Evolutionary conservation across 1,140 invertebrate species (phyloP).

Genomic region (Drosophila murphyi): DNA sequence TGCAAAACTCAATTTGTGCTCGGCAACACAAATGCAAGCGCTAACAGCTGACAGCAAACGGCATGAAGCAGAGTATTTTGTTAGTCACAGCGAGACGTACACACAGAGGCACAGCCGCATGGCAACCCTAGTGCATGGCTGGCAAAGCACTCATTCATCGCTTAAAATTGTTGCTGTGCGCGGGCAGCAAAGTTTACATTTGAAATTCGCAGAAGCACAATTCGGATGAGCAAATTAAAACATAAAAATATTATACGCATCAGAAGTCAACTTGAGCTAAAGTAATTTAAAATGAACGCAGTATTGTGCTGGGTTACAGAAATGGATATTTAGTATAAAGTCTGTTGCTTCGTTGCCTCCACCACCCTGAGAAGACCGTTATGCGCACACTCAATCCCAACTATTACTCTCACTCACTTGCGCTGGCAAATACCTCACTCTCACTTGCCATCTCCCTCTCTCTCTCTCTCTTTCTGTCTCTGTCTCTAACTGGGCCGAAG

Average conservation of each 20-base stretch:
- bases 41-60: slow-evolving; percentile 58
- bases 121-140: slow-evolving; percentile 19
- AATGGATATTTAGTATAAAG: slow-evolving; percentile 39
- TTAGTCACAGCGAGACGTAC: slow-evolving; percentile 12
- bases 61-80: slow-evolving; percentile 33
- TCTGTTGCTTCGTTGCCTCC: slow-evolving; percentile 67
- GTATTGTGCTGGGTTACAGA: neutral
- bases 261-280: neutral
- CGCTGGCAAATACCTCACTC: neutral
- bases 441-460: neutral
- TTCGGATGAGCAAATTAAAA: slow-evolving; percentile 9
- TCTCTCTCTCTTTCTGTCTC: slow-evolving; percentile 1
- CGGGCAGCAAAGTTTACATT: neutral
- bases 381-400: slow-evolving; percentile 42
- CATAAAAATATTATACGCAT: neutral
- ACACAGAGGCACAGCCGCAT: neutral
- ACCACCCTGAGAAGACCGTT: slow-evolving; percentile 39
- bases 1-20: slow-evolving; percentile 31
- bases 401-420: slow-evolving; percentile 17
- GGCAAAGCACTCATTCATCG: slow-evolving; percentile 33
- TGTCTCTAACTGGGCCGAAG: slow-evolving; percentile 9
- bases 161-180: slow-evolving; percentile 17
- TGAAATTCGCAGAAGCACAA: neutral
- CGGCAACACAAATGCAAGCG: slow-evolving; percentile 18
- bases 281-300: slow-evolving; percentile 6